Base-by-base conservation (phyloP, 2,888 invertebrate genomes). In the Acanthococcus lagerstroemiae region DNA sequence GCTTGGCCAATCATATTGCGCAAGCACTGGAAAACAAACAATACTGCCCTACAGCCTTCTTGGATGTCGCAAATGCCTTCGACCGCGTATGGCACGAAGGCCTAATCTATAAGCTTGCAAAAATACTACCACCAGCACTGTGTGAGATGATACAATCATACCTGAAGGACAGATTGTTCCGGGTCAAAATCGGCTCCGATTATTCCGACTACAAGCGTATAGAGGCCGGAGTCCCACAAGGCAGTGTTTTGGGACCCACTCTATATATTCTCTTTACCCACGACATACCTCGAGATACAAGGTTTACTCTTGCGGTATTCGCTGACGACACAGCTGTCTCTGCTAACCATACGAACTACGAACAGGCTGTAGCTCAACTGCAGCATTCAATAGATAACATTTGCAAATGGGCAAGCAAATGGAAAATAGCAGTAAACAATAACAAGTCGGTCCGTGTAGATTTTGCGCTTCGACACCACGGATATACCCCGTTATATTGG, bases 71-170 rank as follows among this genome's bases (percentile, higher is more conserved):
- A 2, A 21, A 44, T 2, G 22, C 57, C 24, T 57, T 57, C 4
- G 57, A 57, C 21, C 19, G 22, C 15, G 57, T 57, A 15, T 57
- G 44, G 57, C 57, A 57, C 44, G n/a, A 45, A 21, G 57, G 57
- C 15, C 21, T 57, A 12, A 44, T 37, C 19, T 19, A 44, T 15
- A 57, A 57, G 24, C 44, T 57, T n/a, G n/a, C 15, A n/a, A 57
- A 21, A 37, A 44, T 44, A 7, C 44, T 57, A 17, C 44, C 57
- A 24, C 15, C 30, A 21, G n/a, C 44, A 21, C 12, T 24, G 9
- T 27, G 22, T n/a, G 4, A 19, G n/a, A 37, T 57, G n/a, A 15
- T 57, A 19, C 45, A 15, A 24, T 57, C 44, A 21, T 57, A 57
- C 57, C 45, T 57, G 7, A 17, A 21, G 44, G 24, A 57, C 22